phyloP scores from a whole-genome alignment of 2,888 invertebrate genomes.

The Drosophila acutilabella region DNA sequence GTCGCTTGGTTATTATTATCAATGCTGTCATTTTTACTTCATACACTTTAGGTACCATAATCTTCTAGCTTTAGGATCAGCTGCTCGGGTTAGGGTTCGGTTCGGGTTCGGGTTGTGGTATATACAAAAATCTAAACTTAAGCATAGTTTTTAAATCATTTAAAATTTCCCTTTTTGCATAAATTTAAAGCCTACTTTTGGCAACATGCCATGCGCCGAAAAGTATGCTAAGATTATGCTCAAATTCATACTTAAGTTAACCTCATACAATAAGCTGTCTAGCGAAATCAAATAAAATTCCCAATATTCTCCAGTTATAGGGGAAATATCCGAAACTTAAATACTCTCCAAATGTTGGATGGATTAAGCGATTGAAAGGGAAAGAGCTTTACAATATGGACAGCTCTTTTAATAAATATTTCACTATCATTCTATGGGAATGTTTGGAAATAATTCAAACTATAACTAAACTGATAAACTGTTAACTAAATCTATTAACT shows the following conservation, averaged over 20 bases:
- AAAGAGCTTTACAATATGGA: slow-evolving; percentile 17
- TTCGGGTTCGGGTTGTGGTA: slow-evolving; percentile 52
- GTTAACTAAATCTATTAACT: slow-evolving; percentile 50
- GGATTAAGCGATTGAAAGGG: slow-evolving; percentile 13
- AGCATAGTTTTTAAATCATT: not conserved
- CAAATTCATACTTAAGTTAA: not conserved
- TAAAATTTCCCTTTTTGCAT: not conserved
- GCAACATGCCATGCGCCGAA: no score
- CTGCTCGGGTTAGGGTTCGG: slow-evolving; percentile 52
- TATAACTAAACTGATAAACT: slow-evolving; percentile 20
- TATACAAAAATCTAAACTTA: slow-evolving; percentile 61
- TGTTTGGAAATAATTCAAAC: slow-evolving; percentile 31
- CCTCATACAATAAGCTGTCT: slow-evolving; percentile 1
- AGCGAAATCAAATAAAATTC: slow-evolving; percentile 10
- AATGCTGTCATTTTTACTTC: slow-evolving; percentile 39
- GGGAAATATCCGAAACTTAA: slow-evolving; percentile 23
- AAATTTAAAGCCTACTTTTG: not conserved
- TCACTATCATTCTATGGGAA: slow-evolving; percentile 21
- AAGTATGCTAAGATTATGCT: not conserved
- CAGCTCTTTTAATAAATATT: slow-evolving; percentile 6
- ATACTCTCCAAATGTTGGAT: slow-evolving; percentile 19
- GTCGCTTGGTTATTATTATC: slow-evolving; percentile 47
- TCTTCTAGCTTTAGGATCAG: slow-evolving; percentile 62
- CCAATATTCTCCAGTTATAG: slow-evolving; percentile 8
- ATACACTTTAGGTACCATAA: slow-evolving; percentile 74